A percentile compares a stretch with the other conserved stretches of the same genome.
phyloP scores from a whole-genome alignment of 1,140 invertebrate species.

The Chelonus insularis region DNA sequence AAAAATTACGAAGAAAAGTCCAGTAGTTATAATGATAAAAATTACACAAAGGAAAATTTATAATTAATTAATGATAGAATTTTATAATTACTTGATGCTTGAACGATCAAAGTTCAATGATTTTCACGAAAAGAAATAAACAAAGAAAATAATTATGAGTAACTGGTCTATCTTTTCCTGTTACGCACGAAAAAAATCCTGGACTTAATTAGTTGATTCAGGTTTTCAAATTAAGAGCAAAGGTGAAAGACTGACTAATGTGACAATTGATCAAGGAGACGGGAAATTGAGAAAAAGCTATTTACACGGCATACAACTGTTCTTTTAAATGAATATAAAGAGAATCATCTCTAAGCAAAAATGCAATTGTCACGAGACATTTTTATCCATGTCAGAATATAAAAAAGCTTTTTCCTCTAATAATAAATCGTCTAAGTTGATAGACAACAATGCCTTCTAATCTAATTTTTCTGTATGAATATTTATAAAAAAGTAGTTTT shows the following conservation, averaged over 20 bases:
- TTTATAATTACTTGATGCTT: background rate
- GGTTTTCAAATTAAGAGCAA: too few relatives aligned
- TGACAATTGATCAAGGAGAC: background rate
- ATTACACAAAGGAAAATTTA: background rate
- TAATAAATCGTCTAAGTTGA: too few relatives aligned
- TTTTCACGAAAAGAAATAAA: too few relatives aligned
- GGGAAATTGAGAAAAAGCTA: constrained; percentile 1
- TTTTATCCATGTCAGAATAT: background rate
- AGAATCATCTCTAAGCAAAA: background rate
- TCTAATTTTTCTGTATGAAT: too few relatives aligned
- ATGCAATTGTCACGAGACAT: background rate
- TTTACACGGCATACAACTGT: background rate
- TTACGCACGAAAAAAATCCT: background rate
- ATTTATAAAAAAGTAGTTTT: too few relatives aligned
- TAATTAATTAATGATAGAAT: background rate
- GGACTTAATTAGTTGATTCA: background rate
- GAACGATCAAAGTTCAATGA: too few relatives aligned
- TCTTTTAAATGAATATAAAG: constrained; percentile 6
- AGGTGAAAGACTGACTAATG: too few relatives aligned
- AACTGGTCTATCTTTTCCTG: background rate
- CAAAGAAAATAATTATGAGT: too few relatives aligned
- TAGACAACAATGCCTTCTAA: too few relatives aligned
- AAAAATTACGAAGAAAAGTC: too few relatives aligned
- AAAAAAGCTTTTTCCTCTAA: too few relatives aligned
- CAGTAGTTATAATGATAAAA: too few relatives aligned